A percentile compares a stretch with the other conserved stretches of the same genome.
Evolutionary conservation across 2,113 vertebrate species (phyloP).

Genomic region (Dasypus novemcinctus): DNA sequence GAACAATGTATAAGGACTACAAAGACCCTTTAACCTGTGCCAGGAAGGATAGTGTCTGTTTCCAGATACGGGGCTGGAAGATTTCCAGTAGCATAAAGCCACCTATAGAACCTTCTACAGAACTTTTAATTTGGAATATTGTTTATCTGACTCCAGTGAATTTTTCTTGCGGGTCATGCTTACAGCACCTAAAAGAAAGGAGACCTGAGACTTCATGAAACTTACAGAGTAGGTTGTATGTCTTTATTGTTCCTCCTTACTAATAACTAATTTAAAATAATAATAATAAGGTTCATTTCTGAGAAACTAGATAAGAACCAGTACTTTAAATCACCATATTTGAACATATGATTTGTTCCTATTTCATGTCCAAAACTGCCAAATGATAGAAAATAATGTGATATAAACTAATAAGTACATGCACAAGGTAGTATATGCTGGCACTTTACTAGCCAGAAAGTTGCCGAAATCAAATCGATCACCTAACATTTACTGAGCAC

Average conservation of each 20-base stretch:
- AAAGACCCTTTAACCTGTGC: background rate
- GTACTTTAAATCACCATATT: background rate
- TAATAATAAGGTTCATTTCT: background rate
- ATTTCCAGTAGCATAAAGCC: background rate
- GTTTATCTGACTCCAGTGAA: background rate
- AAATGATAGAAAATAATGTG: background rate
- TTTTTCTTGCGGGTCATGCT: background rate
- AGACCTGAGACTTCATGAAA: background rate
- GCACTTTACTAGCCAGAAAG: background rate
- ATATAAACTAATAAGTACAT: background rate
- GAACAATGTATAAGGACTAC: background rate
- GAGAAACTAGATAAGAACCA: background rate
- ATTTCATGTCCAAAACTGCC: background rate
- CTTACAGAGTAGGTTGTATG: background rate
- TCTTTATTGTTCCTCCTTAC: background rate
- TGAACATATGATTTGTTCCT: background rate
- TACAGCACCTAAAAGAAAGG: background rate
- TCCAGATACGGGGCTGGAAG: background rate
- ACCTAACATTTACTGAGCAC: background rate
- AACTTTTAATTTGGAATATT: background rate
- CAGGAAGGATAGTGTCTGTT: background rate
- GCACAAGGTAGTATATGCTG: background rate
- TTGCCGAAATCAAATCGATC: background rate
- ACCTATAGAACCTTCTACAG: background rate
- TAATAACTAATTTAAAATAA: conserved; percentile 10